phyloP scores from a whole-genome alignment of 2,113 vertebrate genomes.

The Azemiops feae region DNA sequence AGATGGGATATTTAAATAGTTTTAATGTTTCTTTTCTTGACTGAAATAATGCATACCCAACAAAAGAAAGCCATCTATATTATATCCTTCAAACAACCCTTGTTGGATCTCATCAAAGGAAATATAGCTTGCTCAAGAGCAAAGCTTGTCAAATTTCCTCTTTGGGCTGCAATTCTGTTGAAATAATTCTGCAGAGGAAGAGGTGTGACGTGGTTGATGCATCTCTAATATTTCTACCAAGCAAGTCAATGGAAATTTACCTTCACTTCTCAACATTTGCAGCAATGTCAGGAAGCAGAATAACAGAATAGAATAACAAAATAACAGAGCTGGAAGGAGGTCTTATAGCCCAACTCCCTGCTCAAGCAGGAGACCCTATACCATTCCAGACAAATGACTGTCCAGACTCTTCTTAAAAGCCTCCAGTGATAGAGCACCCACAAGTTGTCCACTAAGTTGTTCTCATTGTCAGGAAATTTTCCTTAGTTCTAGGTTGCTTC shows the following conservation, averaged over 20 bases:
- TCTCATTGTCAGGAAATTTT: too few species aligned
- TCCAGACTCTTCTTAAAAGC: too few species aligned
- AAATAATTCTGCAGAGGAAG: background rate
- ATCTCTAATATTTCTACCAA: background rate
- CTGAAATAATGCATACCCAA: background rate
- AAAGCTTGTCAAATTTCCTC: background rate
- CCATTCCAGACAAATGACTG: too few species aligned
- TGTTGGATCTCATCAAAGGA: background rate
- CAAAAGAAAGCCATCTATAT: background rate
- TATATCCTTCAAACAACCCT: too few species aligned
- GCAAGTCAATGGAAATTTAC: background rate
- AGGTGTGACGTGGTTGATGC: background rate
- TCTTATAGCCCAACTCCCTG: too few species aligned
- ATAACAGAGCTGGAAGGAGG: background rate
- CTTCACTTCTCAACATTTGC: background rate
- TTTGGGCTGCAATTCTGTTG: background rate
- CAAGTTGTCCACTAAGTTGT: too few species aligned
- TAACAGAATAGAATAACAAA: too few species aligned
- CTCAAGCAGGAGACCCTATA: too few species aligned
- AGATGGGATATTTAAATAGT: background rate
- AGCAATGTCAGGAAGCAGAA: background rate
- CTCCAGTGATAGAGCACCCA: too few species aligned
- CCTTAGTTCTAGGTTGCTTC: too few species aligned
- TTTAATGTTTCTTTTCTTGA: background rate
- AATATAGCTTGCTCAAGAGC: background rate